These are phyloP conservation scores for Propithecus perrieri DNA, from an alignment of 2,797 vertebrate genomes.

Conservation along the genomic window DNA sequence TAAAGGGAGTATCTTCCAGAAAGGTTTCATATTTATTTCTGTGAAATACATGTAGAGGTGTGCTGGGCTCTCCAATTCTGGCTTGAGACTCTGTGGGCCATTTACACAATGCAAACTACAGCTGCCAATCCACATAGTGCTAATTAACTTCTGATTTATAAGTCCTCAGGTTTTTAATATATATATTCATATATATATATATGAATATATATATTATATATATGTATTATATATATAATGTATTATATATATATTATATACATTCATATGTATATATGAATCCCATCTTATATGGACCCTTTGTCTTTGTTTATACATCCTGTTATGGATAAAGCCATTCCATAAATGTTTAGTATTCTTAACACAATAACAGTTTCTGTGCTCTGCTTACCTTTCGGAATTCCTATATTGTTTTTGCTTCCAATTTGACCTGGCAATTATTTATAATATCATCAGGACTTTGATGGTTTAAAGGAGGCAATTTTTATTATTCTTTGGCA, in stretches of 20 bases:
- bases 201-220: no score
- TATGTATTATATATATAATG: no score
- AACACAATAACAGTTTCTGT: background rate
- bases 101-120: background rate
- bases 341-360: background rate
- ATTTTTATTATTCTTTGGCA: background rate
- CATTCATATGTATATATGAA: background rate
- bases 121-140: background rate
- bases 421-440: background rate
- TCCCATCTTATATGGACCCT: fast-evolving
- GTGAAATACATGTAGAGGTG: fast-evolving
- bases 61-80: background rate
- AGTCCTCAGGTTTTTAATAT: background rate
- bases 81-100: background rate
- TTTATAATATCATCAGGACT: background rate
- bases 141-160: background rate
- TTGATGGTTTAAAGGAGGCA: background rate
- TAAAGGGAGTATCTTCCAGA: background rate
- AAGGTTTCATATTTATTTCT: background rate
- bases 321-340: background rate
- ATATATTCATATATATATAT: no score
- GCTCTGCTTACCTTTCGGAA: background rate
- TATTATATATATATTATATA: no score
- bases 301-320: background rate
- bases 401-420: background rate